A percentile compares a stretch with the other conserved stretches of the same genome.
Evolutionary conservation across 2,113 vertebrate genomes (phyloP).

Genomic region (Entomyzon cyanotis): DNA sequence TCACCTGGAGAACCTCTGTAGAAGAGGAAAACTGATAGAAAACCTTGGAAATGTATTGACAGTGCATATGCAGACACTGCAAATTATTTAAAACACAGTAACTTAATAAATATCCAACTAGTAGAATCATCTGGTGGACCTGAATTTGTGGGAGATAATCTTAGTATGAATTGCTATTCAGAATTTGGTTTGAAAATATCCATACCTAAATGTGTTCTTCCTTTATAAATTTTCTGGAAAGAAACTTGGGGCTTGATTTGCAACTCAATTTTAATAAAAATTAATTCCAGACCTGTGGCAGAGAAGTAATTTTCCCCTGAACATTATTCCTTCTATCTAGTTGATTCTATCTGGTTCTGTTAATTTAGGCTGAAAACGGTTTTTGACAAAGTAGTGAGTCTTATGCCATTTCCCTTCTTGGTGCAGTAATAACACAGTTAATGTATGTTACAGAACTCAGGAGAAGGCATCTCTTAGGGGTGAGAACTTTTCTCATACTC

Average conservation of each 20-base stretch:
- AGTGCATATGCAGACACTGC: background rate
- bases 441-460: background rate
- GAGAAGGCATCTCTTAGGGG: background rate
- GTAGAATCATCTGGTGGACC: background rate
- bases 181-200: background rate
- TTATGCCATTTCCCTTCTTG: background rate
- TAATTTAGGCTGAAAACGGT: background rate
- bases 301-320: background rate
- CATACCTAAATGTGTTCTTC: background rate
- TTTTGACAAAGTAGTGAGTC: background rate
- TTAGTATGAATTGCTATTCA: background rate
- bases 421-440: background rate
- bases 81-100: background rate
- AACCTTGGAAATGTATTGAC: background rate
- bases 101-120: background rate
- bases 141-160: background rate
- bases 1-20: background rate
- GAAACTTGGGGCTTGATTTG: background rate
- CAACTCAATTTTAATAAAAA: slow-evolving; percentile 5
- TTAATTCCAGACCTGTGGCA: background rate
- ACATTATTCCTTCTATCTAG: slow-evolving; percentile 4
- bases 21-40: background rate
- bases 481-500: background rate
- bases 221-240: background rate
- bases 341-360: background rate